Conservation (phyloP, 2,888 invertebrate genomes). For the Cinara cedri region DNA sequence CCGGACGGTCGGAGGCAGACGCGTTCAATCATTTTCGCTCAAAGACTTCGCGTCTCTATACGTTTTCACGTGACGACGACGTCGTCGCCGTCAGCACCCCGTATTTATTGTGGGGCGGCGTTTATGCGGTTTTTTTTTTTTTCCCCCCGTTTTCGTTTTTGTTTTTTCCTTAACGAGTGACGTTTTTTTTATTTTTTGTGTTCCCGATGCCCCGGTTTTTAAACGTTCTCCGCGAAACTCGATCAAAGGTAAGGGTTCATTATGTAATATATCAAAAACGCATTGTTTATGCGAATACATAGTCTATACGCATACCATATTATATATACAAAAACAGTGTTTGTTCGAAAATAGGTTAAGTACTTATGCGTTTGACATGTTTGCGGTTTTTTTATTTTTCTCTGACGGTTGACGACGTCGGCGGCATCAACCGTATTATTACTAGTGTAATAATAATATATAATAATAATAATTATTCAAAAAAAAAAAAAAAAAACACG, state of each 20-base stretch:
- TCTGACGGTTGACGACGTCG: background rate
- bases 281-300: background rate
- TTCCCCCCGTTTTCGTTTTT: background rate
- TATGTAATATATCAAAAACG: background rate
- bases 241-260: slow-evolving; percentile 10
- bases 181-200: too few relatives aligned
- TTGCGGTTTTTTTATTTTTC: background rate
- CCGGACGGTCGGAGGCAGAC: slow-evolving; percentile 9
- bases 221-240: background rate
- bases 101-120: background rate
- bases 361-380: background rate
- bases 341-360: slow-evolving; percentile 14
- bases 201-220: background rate
- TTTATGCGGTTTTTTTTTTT: background rate
- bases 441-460: too few relatives aligned
- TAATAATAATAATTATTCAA: too few relatives aligned
- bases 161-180: background rate
- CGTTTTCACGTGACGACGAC: too few relatives aligned
- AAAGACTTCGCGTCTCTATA: too few relatives aligned
- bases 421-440: too few relatives aligned
- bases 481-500: too few relatives aligned
- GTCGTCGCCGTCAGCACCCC: too few relatives aligned
- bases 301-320: too few relatives aligned
- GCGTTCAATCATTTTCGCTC: too few relatives aligned
- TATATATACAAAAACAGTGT: too few relatives aligned